A percentile compares a stretch with the other conserved stretches of the same genome.
These are phyloP conservation scores for Ceuthmochares aereus DNA, from an alignment of 2,113 vertebrate species.

Conservation along the genomic window DNA sequence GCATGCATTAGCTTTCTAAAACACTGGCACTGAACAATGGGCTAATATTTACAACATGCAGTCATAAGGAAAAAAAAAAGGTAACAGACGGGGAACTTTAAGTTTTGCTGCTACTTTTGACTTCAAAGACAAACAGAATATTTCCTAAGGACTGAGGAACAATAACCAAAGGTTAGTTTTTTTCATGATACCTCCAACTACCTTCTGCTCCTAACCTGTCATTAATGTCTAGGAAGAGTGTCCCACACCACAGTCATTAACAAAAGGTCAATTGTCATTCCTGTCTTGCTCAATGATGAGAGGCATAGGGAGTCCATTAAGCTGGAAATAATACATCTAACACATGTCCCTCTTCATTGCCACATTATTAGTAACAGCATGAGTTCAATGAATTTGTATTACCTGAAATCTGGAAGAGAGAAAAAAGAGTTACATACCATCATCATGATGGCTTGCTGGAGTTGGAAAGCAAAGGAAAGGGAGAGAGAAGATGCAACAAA, in stretches of 20 bases:
- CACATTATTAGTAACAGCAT: background rate
- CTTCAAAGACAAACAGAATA: background rate
- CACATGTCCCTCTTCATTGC: background rate
- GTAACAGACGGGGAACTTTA: background rate
- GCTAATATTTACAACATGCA: background rate
- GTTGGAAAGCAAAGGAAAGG: background rate
- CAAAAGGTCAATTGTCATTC: background rate
- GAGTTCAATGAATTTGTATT: background rate
- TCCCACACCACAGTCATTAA: background rate
- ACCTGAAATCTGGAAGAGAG: background rate
- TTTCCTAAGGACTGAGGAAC: background rate
- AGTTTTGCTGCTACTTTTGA: background rate
- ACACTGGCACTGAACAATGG: background rate
- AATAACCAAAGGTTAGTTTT: background rate
- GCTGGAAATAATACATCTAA: background rate
- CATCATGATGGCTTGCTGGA: background rate
- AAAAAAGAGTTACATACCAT: background rate
- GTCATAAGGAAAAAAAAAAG: background rate
- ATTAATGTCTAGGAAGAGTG: background rate
- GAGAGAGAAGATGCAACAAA: background rate
- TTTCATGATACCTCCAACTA: background rate
- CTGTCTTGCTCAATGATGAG: background rate
- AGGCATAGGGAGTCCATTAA: background rate
- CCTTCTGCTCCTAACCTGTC: background rate
- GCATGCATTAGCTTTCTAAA: background rate